These are phyloP conservation scores for Rhabditophanes sp. DNA, from an alignment of 2,888 invertebrate species.

Conservation along the genomic window DNA sequence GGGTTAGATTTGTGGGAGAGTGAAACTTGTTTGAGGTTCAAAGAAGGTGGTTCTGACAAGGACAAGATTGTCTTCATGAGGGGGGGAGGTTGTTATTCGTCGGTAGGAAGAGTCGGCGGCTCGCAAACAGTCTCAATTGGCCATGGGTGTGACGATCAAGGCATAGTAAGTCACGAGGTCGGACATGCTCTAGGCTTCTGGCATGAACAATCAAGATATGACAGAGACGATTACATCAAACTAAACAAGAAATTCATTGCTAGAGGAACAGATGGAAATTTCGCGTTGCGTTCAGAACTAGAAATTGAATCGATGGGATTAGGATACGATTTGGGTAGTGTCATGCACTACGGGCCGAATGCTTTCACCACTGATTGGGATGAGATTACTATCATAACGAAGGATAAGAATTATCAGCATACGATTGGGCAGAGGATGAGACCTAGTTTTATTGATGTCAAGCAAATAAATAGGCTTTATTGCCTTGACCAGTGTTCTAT, in stretches of 20 bases:
- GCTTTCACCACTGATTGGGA: conserved; percentile 38
- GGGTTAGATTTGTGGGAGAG: conserved; percentile 33
- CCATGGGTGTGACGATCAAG: conserved; percentile 38
- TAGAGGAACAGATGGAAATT: conserved; percentile 34
- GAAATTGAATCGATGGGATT: conserved; percentile 36
- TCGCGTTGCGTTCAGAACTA: conserved; percentile 23
- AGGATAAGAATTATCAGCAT: conserved; percentile 23
- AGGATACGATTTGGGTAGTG: conserved; percentile 33
- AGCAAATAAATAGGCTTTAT: conserved; percentile 35
- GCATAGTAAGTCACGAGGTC: conserved; percentile 38
- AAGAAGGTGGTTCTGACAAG: conserved; percentile 27
- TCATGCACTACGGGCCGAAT: conserved; percentile 36
- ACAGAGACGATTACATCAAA: conserved; percentile 31
- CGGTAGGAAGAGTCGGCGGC: conserved; percentile 36
- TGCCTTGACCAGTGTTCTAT: conserved; percentile 19
- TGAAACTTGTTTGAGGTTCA: conserved; percentile 38
- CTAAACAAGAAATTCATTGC: conserved; percentile 30
- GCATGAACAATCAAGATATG: conserved; percentile 38
- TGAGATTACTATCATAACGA: conserved; percentile 24
- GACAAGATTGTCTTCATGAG: conserved; percentile 37
- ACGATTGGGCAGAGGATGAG: conserved; percentile 32
- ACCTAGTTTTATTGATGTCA: conserved; percentile 36
- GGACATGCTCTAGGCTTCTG: conserved; percentile 38
- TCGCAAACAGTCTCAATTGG: conserved; percentile 40
- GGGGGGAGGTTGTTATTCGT: conserved; percentile 6